Evolutionary conservation across 2,888 invertebrate genomes (phyloP).

Genomic region (Anoplius nigerrimus): DNA sequence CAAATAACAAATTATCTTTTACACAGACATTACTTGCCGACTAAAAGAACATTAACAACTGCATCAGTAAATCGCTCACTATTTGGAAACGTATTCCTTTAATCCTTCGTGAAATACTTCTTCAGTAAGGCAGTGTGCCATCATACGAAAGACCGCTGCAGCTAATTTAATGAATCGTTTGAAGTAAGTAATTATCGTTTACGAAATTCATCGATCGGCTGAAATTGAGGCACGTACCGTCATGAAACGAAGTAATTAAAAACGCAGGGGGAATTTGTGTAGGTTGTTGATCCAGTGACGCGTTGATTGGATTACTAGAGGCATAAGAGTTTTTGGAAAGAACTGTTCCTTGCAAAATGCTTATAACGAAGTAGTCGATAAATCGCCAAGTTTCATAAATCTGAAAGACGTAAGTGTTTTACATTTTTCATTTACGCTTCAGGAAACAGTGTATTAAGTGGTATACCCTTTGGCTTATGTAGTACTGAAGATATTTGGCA

Average conservation of each 20-base stretch:
- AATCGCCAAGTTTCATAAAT: neutral
- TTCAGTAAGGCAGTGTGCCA: slow-evolving; percentile 76
- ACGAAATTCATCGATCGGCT: too few species aligned
- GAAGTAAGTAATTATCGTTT: too few species aligned
- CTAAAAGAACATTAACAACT: too few species aligned
- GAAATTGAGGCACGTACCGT: too few species aligned
- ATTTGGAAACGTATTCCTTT: slow-evolving; percentile 53
- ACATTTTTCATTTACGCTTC: neutral
- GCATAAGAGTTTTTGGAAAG: neutral
- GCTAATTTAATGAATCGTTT: slow-evolving; percentile 21
- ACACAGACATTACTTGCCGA: too few species aligned
- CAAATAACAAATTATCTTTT: neutral
- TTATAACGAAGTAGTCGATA: neutral
- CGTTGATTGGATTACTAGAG: too few species aligned
- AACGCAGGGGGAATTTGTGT: too few species aligned
- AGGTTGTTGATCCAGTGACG: too few species aligned
- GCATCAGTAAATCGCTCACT: slow-evolving; percentile 56
- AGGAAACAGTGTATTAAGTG: neutral
- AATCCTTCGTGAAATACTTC: slow-evolving; percentile 74
- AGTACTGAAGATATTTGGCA: slow-evolving; percentile 62
- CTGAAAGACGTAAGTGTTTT: neutral
- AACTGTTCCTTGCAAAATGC: neutral
- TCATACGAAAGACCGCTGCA: slow-evolving; percentile 77
- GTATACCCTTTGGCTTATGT: slow-evolving; percentile 11
- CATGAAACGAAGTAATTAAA: too few species aligned